Percentiles rank a stretch among this genome's conserved stretches.
Conservation (phyloP, 2,113 vertebrate species). For the Chiloscyllium plagiosum region DNA sequence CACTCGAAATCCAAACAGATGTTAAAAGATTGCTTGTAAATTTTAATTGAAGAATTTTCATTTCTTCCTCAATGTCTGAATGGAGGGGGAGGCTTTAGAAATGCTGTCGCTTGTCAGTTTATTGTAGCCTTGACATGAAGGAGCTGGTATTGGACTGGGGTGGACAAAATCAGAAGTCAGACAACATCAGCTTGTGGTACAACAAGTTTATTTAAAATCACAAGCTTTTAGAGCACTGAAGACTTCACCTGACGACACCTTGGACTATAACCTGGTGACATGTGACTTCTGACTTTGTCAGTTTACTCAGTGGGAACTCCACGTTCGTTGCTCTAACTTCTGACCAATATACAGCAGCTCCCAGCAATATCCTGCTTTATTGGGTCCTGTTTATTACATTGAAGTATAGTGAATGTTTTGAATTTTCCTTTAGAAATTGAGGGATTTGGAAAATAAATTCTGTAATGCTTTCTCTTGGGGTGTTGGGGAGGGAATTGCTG, state of each 20-base stretch:
- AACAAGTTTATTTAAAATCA: no score
- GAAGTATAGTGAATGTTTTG: background rate
- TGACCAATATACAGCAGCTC: background rate
- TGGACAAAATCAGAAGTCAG: no score
- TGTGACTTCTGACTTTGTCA: background rate
- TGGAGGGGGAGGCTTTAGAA: no score
- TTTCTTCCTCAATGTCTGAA: background rate
- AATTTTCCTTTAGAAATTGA: background rate
- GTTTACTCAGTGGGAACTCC: background rate
- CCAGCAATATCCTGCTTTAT: background rate
- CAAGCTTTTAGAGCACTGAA: no score
- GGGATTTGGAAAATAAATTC: background rate
- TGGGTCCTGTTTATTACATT: background rate
- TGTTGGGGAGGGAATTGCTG: background rate
- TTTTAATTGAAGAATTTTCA: background rate
- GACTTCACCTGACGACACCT: no score
- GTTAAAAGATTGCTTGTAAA: background rate
- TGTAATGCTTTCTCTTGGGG: background rate
- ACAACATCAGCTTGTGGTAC: no score
- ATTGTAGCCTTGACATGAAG: background rate
- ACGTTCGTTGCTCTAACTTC: background rate
- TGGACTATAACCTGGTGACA: no score
- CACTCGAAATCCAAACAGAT: background rate
- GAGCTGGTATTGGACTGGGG: no score
- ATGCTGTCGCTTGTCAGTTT: background rate